Conservation (phyloP, 2,888 invertebrate genomes). For the Melanargia galathea region DNA sequence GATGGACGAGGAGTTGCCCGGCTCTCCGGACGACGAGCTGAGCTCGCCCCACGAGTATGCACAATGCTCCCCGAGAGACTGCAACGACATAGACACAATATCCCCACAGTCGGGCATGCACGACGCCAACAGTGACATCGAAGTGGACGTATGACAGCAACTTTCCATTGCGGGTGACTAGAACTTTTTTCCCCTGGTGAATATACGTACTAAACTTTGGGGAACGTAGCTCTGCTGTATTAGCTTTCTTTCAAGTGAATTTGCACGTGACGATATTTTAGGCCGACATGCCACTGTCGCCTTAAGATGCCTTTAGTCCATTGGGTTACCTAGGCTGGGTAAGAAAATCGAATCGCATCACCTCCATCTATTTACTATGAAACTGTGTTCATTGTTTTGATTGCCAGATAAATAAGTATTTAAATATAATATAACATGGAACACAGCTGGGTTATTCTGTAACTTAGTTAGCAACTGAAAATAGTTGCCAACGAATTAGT, state of each 20-base stretch:
- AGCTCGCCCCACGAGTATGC: conserved; percentile 68
- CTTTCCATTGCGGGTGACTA: conserved; percentile 60
- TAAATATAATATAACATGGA: no score
- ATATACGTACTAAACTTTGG: conserved; percentile 23
- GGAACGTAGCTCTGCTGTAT: not conserved
- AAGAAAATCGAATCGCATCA: no score
- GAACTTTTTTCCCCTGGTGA: conserved; percentile 37
- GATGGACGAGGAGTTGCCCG: conserved; percentile 73
- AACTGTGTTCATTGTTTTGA: no score
- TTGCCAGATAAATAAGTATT: no score
- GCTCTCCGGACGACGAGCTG: conserved; percentile 64
- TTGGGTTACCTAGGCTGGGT: no score
- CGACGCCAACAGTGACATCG: conserved; percentile 68
- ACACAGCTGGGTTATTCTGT: no score
- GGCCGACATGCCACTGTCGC: no score
- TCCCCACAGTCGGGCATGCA: conserved; percentile 63
- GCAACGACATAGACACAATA: conserved; percentile 46
- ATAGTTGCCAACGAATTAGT: no score
- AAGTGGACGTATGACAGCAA: conserved; percentile 76
- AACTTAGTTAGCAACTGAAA: no score
- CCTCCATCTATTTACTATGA: no score
- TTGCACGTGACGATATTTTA: no score
- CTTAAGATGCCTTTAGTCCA: no score
- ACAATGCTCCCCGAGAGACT: conserved; percentile 51
- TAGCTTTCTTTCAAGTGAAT: not conserved